Evolutionary conservation across 2,113 vertebrate species (phyloP).

Genomic region (Panthera uncia): DNA sequence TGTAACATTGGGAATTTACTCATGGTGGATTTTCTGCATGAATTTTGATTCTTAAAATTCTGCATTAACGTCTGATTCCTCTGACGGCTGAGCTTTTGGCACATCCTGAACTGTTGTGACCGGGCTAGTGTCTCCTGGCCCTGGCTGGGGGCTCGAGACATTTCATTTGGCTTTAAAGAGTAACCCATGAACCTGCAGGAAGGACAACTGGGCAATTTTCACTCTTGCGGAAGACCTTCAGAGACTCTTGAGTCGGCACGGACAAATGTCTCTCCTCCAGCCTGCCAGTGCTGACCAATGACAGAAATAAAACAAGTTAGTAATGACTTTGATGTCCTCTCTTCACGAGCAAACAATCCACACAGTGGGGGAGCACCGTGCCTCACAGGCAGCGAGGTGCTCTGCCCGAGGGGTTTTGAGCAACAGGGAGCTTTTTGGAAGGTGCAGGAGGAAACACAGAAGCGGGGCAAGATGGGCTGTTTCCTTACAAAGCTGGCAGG

Average conservation of each 20-base stretch:
- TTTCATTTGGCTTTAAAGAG: neutral
- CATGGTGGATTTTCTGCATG: neutral
- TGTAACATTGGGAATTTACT: neutral
- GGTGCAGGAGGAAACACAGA: neutral
- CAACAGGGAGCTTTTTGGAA: neutral
- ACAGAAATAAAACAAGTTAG: neutral
- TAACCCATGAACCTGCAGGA: neutral
- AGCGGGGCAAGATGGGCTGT: no score
- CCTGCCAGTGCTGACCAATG: neutral
- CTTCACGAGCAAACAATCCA: neutral
- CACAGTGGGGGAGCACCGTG: rapidly evolving
- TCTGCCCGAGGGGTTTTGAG: no score
- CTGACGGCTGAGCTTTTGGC: neutral
- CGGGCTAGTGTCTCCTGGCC: rapidly evolving
- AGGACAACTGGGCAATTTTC: neutral
- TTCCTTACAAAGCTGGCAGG: rapidly evolving
- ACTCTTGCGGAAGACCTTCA: neutral
- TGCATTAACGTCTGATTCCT: neutral
- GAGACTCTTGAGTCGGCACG: rapidly evolving
- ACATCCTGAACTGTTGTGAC: neutral
- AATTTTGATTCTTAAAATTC: constrained; percentile 11
- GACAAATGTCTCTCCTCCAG: neutral
- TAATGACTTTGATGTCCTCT: neutral
- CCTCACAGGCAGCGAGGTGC: neutral
- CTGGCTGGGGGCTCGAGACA: no score